Conservation (phyloP, 2,888 invertebrate species). For the Spisula solida region DNA sequence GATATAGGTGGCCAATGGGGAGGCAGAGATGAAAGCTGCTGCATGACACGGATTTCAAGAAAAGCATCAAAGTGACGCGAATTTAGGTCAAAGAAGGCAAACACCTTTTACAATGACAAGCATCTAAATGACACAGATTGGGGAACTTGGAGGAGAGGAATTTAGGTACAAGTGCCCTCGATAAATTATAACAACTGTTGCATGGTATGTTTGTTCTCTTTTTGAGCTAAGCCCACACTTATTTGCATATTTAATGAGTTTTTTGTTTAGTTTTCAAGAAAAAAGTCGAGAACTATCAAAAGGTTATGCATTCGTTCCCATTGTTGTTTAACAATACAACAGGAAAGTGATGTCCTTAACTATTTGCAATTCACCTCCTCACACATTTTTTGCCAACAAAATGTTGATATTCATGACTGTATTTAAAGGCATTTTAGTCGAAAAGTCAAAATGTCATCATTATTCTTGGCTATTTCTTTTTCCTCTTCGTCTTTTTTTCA, state of each 20-base stretch:
- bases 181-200: neutral
- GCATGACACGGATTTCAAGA: slow-evolving; percentile 38
- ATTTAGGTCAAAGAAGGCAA: neutral
- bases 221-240: neutral
- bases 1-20: slow-evolving; percentile 49
- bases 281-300: neutral
- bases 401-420: slow-evolving; percentile 39
- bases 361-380: slow-evolving; percentile 27
- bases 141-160: neutral
- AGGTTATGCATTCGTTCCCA: neutral
- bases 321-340: slow-evolving; percentile 21
- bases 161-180: neutral
- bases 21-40: slow-evolving; percentile 39
- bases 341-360: slow-evolving; percentile 30
- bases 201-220: neutral
- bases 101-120: neutral
- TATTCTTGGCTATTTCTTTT: slow-evolving; percentile 21
- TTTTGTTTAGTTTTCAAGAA: neutral
- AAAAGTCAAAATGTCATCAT: slow-evolving; percentile 34
- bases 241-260: neutral
- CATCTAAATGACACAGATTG: neutral
- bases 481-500: slow-evolving; percentile 29
- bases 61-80: slow-evolving; percentile 27
- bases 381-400: slow-evolving; percentile 3
- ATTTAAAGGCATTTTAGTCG: slow-evolving; percentile 23